Evolutionary conservation across 2,888 invertebrate genomes (phyloP).

Genomic region (Argyresthia goedartella): DNA sequence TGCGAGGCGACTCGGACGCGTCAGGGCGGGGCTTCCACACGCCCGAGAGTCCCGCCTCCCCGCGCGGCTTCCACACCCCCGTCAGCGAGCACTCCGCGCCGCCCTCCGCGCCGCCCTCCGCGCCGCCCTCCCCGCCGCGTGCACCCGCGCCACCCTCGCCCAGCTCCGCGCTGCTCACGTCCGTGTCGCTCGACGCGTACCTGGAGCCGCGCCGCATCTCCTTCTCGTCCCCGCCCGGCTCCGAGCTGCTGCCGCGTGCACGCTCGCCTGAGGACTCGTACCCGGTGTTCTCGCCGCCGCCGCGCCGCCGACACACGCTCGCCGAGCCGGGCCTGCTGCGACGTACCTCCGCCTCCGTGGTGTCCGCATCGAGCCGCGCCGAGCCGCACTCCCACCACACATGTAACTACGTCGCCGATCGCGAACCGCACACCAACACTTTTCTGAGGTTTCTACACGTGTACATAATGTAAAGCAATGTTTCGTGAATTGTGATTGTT

Average conservation of each 20-base stretch:
- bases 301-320: conserved; percentile 75
- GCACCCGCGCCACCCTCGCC: conserved; percentile 73
- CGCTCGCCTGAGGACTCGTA: conserved; percentile 85
- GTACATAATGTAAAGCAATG: conserved; percentile 59
- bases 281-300: conserved; percentile 88
- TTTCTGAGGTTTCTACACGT: conserved; percentile 11
- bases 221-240: conserved; percentile 82
- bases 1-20: conserved; percentile 68
- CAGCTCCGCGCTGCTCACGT: conserved; percentile 87
- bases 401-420: conserved; percentile 75
- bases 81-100: conserved; percentile 72
- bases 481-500: conserved; percentile 14
- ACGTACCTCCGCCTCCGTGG: conserved; percentile 81
- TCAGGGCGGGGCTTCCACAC: conserved; percentile 71
- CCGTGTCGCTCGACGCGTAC: conserved; percentile 87
- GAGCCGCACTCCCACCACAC: conserved; percentile 86
- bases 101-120: conserved; percentile 64
- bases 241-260: conserved; percentile 76
- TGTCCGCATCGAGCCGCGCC: conserved; percentile 81
- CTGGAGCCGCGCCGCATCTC: conserved; percentile 87
- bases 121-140: conserved; percentile 35
- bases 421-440: not conserved
- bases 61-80: conserved; percentile 85
- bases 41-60: conserved; percentile 55
- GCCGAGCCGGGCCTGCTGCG: conserved; percentile 67